These are phyloP conservation scores for Champsocephalus esox DNA, from an alignment of 2,797 vertebrate genomes.

Conservation along the genomic window DNA sequence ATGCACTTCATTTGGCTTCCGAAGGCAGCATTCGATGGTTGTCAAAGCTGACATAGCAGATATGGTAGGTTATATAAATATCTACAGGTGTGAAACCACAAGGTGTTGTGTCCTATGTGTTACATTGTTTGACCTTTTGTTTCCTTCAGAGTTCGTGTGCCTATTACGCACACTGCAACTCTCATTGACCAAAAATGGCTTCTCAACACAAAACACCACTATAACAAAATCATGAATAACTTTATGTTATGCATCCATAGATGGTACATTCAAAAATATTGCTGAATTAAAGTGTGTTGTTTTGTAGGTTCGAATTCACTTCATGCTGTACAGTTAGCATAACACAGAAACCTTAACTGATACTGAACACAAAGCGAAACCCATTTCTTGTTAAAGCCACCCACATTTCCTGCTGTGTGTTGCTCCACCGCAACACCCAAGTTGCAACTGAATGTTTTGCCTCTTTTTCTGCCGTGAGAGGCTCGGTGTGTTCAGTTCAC, in stretches of 20 bases:
- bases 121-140: not conserved
- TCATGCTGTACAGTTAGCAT: slow-evolving; percentile 69
- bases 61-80: slow-evolving; percentile 23
- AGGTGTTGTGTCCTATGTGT: not conserved
- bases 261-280: not conserved
- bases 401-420: slow-evolving; percentile 90
- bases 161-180: not conserved
- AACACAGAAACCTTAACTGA: slow-evolving; percentile 73
- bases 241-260: not conserved
- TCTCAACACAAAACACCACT: not conserved
- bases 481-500: slow-evolving; percentile 17
- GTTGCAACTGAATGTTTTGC: slow-evolving; percentile 74
- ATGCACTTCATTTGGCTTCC: not conserved
- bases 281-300: not conserved
- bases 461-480: slow-evolving; percentile 37
- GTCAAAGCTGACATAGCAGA: slow-evolving; percentile 24
- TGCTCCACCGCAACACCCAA: slow-evolving; percentile 78
- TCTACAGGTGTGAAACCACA: slow-evolving; percentile 70
- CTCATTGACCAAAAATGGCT: not conserved
- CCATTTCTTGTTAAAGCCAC: slow-evolving; percentile 89
- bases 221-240: not conserved
- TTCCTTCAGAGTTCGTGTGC: slow-evolving; percentile 1
- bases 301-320: slow-evolving; percentile 26
- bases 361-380: slow-evolving; percentile 81
- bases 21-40: not conserved